Conservation (phyloP, 2,113 vertebrate genomes). For the Mirza zaza region DNA sequence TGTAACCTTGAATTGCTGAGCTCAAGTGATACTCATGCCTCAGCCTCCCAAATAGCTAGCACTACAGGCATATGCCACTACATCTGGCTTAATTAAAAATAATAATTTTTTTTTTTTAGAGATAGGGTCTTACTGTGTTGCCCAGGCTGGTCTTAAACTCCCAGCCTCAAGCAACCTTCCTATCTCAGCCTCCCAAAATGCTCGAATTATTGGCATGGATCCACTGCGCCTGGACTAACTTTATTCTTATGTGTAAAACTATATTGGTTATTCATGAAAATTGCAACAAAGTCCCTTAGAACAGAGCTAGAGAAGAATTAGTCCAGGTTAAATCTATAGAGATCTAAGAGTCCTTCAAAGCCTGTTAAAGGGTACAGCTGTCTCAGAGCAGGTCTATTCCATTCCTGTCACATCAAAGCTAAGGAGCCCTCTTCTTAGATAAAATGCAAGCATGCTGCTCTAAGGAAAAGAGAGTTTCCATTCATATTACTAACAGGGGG, state of each 20-base stretch:
- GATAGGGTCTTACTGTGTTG: no score
- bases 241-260: slow-evolving; percentile 14
- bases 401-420: slow-evolving; percentile 47
- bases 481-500: not conserved
- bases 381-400: slow-evolving; percentile 43
- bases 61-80: no score
- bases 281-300: not conserved
- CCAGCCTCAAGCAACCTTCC: no score
- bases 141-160: no score
- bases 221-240: not conserved
- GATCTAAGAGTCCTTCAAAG: slow-evolving; percentile 15
- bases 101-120: no score
- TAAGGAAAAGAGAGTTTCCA: not conserved
- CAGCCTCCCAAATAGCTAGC: no score
- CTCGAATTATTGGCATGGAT: no score
- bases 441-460: not conserved
- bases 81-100: no score
- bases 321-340: slow-evolving; percentile 53
- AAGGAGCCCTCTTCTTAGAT: slow-evolving; percentile 61
- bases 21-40: no score
- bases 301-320: not conserved
- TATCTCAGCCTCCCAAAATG: no score
- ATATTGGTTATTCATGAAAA: not conserved
- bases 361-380: slow-evolving; percentile 58
- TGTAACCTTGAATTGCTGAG: no score